These are phyloP conservation scores for Leuctra nigra DNA, from an alignment of 2,888 invertebrate genomes.

Conservation along the genomic window DNA sequence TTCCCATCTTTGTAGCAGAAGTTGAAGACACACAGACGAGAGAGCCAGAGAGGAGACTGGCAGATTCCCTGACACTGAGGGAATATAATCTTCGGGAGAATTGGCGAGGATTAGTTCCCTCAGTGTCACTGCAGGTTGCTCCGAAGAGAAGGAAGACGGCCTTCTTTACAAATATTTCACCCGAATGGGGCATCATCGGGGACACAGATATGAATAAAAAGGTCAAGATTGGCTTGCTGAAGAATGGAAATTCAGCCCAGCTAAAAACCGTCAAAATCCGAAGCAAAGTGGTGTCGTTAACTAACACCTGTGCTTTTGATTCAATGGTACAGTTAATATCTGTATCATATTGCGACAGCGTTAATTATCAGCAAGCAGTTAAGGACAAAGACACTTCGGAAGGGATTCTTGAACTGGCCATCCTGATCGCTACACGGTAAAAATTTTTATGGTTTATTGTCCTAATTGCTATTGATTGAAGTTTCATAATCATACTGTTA, in stretches of 20 bases:
- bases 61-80: too few relatives aligned
- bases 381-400: neutral
- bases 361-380: neutral
- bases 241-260: neutral
- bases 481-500: too few relatives aligned
- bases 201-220: slow-evolving; percentile 1
- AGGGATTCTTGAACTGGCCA: neutral
- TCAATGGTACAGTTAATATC: neutral
- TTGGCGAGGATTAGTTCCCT: too few relatives aligned
- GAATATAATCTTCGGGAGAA: too few relatives aligned
- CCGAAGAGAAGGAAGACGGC: too few relatives aligned
- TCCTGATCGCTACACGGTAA: neutral
- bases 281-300: neutral
- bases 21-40: too few relatives aligned
- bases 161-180: too few relatives aligned
- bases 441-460: too few relatives aligned
- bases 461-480: too few relatives aligned
- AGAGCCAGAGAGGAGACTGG: too few relatives aligned
- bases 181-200: slow-evolving; percentile 4
- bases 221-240: slow-evolving; percentile 4
- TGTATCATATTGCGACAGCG: slow-evolving; percentile 8
- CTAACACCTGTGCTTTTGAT: slow-evolving; percentile 6
- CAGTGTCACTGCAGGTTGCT: too few relatives aligned
- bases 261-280: slow-evolving; percentile 1
- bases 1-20: too few relatives aligned